Base-by-base conservation (phyloP, 2,113 vertebrate genomes). In the Nerophis lumbriciformis region DNA sequence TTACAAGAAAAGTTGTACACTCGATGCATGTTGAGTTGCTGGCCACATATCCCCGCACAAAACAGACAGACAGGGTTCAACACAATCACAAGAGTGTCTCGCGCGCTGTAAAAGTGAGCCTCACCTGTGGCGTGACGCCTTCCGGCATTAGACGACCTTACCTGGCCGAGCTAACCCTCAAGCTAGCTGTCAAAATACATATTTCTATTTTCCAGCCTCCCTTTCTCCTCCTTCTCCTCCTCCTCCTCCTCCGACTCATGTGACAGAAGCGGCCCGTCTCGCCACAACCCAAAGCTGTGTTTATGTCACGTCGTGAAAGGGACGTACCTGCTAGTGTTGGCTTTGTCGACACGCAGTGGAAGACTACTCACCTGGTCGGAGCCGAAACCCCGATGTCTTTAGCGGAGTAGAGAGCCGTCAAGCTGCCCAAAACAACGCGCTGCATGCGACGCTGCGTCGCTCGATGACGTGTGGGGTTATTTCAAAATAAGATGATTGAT, bases 151-250 rank as follows among this genome's bases (percentile, higher is more conserved):
- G 5, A 60, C 53, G 53, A 74, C 54, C 59, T 55, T 71, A 83
- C 78, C 79, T 78, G 71, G 6, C 37, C 54, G 42, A 59, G 73
- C 65, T 84, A 81, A 65, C 69, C 28, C 58, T 12, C 37, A 44
- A 49, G 79, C 74, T 82, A 83, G 65, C 78, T 86, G 82, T 79
- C 82, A 87, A 79, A 81, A 78, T 67, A 28, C 50, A 12, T 53
- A 73, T 77, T 79, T 76, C 59, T 55, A 6, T 69, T 55, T 62
- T 45, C 63, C 39, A 53, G 52, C 59, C 72, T 61, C 28, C 48
- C 15, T 59, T 65, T 67, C 48, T 63, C 56, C 68, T 69, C 37
- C 37, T 6, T 2, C 10, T 66, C 64, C 74, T 65, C 61, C 76
- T 66, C 65, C 67, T 66, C 59, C 71, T 65, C 61, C 76, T 66